Conservation (phyloP, 2,888 invertebrate species). For the Andrena marginata region DNA sequence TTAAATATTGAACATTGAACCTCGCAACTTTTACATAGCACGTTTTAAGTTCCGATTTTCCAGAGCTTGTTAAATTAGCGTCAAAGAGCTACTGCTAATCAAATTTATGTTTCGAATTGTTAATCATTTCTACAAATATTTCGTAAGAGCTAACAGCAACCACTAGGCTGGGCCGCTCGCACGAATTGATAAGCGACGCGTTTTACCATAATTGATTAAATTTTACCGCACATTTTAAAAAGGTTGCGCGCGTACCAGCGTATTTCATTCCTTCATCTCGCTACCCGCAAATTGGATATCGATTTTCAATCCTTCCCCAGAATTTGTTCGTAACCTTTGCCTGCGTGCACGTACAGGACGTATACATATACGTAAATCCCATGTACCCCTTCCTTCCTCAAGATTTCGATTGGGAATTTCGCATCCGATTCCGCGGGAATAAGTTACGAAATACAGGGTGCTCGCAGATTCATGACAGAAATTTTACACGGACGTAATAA, state of each 20-base stretch:
- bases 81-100: too few relatives aligned
- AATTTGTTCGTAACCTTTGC: conserved; percentile 12
- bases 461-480: too few relatives aligned
- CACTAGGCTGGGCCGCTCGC: neutral
- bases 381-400: neutral
- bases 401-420: conserved; percentile 16
- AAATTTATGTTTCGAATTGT: too few relatives aligned
- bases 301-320: conserved; percentile 50
- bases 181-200: neutral
- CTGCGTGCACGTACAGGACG: neutral
- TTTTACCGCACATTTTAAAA: conserved; percentile 17
- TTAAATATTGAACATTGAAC: too few relatives aligned
- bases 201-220: conserved; percentile 12
- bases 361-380: conserved; percentile 12
- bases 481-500: too few relatives aligned
- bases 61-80: too few relatives aligned
- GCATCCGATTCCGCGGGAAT: conserved; percentile 22
- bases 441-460: conserved; percentile 20
- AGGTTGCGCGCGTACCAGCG: neutral
- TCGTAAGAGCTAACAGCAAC: neutral
- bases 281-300: conserved; percentile 47
- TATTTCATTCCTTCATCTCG: conserved; percentile 12
- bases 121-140: too few relatives aligned
- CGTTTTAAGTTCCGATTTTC: too few relatives aligned
- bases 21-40: too few relatives aligned